phyloP scores from a whole-genome alignment of 35 echinoderm and acorn worm species.

The Holothuria glaberrima region DNA sequence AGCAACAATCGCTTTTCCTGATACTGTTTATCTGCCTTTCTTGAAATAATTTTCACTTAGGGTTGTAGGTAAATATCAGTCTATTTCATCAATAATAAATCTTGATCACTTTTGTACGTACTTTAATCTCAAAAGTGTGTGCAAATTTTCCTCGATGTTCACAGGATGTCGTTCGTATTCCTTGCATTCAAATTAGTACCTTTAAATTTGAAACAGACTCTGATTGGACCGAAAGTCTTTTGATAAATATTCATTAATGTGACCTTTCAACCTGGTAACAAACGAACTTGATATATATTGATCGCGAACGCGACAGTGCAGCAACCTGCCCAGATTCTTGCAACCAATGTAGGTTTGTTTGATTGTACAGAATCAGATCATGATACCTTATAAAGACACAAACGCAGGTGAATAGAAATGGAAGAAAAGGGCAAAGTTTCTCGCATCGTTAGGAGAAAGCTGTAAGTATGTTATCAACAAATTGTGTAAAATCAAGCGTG shows the following conservation, averaged over 20 bases:
- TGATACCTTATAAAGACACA: neutral
- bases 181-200: constrained; percentile 30
- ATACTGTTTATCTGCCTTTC: too few species aligned
- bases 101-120: too few species aligned
- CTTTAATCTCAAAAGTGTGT: too few species aligned
- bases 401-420: neutral
- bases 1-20: too few species aligned
- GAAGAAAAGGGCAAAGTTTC: constrained; percentile 21
- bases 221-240: neutral
- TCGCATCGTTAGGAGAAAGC: neutral
- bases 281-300: too few species aligned
- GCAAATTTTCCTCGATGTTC: too few species aligned
- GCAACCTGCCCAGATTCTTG: neutral
- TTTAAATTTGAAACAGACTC: neutral
- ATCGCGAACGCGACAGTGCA: too few species aligned
- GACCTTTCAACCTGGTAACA: constrained; percentile 15
- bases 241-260: neutral
- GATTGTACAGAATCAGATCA: too few species aligned
- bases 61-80: too few species aligned
- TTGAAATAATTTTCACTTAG: too few species aligned
- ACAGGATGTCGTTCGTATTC: neutral
- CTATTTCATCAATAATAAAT: too few species aligned
- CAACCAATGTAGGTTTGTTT: too few species aligned
- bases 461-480: neutral
- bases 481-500: neutral